Evolutionary conservation across 1,140 invertebrate species (phyloP).

Genomic region (Hylyphantes graminicola): DNA sequence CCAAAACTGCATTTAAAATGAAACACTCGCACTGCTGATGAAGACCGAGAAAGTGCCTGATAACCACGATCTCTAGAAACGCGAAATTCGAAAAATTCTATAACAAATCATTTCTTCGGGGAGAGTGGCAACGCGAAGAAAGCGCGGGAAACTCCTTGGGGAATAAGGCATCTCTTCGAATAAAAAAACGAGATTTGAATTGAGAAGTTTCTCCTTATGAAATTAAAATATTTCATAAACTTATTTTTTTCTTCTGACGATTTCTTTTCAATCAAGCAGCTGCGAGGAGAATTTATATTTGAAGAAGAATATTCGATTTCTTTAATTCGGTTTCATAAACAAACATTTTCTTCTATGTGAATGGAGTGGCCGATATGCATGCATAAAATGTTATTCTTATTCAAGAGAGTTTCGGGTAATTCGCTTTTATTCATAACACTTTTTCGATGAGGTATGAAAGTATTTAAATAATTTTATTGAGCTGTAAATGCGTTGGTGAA

Average conservation of each 20-base stretch:
- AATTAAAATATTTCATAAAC: constrained; percentile 27
- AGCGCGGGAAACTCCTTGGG: neutral
- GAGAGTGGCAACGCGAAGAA: neutral
- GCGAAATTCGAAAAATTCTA: constrained; percentile 21
- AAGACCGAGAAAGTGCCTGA: neutral
- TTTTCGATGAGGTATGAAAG: no score
- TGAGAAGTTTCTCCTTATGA: constrained; percentile 22
- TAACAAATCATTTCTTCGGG: constrained; percentile 17
- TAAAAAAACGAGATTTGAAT: neutral
- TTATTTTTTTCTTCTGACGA: neutral
- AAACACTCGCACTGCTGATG: constrained; percentile 3
- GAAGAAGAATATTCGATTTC: no score
- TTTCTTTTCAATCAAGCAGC: no score
- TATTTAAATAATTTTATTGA: no score
- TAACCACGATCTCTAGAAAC: neutral
- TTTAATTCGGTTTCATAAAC: no score
- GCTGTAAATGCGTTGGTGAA: no score
- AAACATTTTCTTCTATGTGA: no score
- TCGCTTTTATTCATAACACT: no score
- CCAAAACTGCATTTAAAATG: constrained; percentile 9
- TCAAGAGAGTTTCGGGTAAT: no score
- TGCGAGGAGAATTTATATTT: no score
- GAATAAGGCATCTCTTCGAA: neutral
- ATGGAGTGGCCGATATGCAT: no score
- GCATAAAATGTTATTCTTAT: no score